Conservation (phyloP, 2,113 vertebrate species). For the Petrocephalus zakoni region DNA sequence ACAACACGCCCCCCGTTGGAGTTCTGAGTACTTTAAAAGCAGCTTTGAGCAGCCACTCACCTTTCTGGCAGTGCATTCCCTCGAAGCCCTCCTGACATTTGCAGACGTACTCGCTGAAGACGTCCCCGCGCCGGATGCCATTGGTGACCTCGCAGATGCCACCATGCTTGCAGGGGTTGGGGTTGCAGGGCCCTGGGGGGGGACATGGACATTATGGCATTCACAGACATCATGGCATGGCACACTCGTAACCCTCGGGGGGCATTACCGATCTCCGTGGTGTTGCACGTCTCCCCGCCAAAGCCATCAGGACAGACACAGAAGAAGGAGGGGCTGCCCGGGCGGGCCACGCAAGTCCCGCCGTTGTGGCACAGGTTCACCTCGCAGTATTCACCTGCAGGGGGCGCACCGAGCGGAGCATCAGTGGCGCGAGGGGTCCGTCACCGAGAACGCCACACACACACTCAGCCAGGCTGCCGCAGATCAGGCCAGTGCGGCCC, state of each 20-base stretch:
- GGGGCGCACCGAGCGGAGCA: neutral
- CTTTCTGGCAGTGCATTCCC: slow-evolving; percentile 80
- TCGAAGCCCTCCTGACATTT: slow-evolving; percentile 70
- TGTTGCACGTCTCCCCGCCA: slow-evolving; percentile 76
- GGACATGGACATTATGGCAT: neutral
- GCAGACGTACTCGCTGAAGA: slow-evolving; percentile 80
- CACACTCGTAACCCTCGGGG: neutral
- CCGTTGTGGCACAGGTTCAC: slow-evolving; percentile 79
- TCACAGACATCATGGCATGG: too few relatives aligned
- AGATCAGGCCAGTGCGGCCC: neutral
- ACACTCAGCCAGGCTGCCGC: neutral
- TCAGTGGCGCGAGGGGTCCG: neutral
- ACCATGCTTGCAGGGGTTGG: slow-evolving; percentile 81
- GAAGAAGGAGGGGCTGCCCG: slow-evolving; percentile 62
- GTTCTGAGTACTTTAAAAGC: too few relatives aligned
- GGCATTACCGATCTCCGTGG: slow-evolving; percentile 73
- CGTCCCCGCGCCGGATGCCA: slow-evolving; percentile 65
- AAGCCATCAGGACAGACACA: slow-evolving; percentile 85
- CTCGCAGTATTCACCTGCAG: slow-evolving; percentile 74
- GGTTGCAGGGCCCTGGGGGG: slow-evolving; percentile 68
- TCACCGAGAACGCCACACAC: neutral
- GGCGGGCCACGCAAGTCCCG: slow-evolving; percentile 73
- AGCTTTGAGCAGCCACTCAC: neutral
- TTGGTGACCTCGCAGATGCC: slow-evolving; percentile 63
- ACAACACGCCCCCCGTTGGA: neutral